Conservation (phyloP, 64 coral and sea anemone species). For the Montipora capricornis region DNA sequence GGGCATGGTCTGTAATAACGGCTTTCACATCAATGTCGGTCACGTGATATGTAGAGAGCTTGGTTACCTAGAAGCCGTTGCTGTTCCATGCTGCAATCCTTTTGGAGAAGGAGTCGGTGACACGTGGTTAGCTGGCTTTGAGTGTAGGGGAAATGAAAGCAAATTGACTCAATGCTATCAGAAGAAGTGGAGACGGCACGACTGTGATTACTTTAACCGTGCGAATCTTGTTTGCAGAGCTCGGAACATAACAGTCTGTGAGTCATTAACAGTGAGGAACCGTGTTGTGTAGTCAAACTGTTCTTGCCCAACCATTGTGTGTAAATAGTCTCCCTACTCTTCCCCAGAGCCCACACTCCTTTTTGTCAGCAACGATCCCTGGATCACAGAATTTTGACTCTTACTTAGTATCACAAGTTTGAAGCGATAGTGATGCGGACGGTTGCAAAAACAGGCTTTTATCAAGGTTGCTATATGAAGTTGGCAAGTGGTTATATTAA, state of each 20-base stretch:
- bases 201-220: neutral
- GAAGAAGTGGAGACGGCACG: neutral
- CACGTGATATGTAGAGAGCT: conserved; percentile 61
- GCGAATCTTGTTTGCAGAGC: conserved; percentile 40
- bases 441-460: no score
- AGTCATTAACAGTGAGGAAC: neutral
- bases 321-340: no score
- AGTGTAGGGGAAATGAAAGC: conserved; percentile 54
- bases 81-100: conserved; percentile 39
- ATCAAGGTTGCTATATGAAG: no score
- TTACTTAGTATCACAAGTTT: no score
- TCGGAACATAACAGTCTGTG: conserved; percentile 17
- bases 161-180: conserved; percentile 34
- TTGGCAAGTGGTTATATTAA: no score
- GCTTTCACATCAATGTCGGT: conserved; percentile 9
- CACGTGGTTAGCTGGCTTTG: conserved; percentile 21
- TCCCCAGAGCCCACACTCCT: no score
- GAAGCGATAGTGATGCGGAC: no score
- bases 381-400: no score
- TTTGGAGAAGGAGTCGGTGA: neutral
- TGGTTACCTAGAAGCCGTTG: conserved; percentile 36
- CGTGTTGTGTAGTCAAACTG: no score
- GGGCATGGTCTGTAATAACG: conserved; percentile 44
- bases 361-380: no score
- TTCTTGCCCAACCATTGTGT: no score